phyloP scores from a whole-genome alignment of 2,113 vertebrate species.

The Scopus umbretta region DNA sequence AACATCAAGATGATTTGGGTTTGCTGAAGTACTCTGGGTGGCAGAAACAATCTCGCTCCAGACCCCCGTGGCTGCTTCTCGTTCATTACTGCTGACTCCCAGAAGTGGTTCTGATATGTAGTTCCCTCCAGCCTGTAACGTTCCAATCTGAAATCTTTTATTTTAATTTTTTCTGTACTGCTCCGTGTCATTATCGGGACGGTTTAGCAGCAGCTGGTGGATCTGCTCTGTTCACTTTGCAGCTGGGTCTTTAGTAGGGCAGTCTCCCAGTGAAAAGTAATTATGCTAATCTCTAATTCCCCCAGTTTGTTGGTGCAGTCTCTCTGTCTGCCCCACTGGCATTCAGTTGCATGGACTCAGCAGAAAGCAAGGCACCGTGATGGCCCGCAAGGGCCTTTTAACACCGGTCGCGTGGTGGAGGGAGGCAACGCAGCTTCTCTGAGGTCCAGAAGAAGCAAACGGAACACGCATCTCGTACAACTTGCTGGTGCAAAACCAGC shows the following conservation, averaged over 20 bases:
- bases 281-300: background rate
- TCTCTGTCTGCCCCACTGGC: background rate
- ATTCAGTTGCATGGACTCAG: background rate
- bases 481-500: background rate
- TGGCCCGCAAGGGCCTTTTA: background rate
- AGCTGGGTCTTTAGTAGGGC: background rate
- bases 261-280: background rate
- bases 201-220: background rate
- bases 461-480: background rate
- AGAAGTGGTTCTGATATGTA: background rate
- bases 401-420: fast-evolving
- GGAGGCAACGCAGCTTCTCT: background rate
- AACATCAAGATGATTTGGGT: background rate
- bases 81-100: background rate
- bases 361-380: background rate
- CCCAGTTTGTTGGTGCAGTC: background rate
- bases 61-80: background rate
- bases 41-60: background rate
- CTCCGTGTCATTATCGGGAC: background rate
- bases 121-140: background rate
- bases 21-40: background rate
- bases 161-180: background rate
- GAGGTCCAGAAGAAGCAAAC: background rate
- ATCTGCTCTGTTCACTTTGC: background rate
- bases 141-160: background rate